Evolutionary conservation across 2,113 vertebrate genomes (phyloP).

Genomic region (Onychostruthus taczanowskii): DNA sequence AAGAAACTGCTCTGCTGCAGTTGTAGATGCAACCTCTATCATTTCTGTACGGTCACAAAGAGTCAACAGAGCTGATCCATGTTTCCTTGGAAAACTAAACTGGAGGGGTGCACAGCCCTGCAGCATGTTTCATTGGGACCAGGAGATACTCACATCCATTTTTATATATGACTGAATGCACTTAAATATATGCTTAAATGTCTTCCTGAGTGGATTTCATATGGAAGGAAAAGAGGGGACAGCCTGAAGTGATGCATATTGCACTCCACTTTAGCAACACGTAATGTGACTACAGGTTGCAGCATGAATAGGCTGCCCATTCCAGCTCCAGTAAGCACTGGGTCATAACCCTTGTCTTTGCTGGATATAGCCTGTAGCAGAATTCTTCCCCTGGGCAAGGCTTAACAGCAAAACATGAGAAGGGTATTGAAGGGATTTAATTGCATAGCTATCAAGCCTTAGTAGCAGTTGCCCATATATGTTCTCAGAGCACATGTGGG

Average conservation of each 20-base stretch:
- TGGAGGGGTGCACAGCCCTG: background rate
- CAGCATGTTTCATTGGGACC: background rate
- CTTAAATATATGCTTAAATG: background rate
- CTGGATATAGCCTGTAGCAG: background rate
- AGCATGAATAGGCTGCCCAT: background rate
- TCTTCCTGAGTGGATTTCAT: background rate
- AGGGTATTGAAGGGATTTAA: background rate
- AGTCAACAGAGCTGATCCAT: background rate
- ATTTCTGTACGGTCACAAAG: background rate
- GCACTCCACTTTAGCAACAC: background rate
- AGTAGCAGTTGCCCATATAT: background rate
- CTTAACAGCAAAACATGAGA: conserved; percentile 16
- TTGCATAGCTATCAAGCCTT: background rate
- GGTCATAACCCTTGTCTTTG: background rate
- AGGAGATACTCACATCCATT: background rate
- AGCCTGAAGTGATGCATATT: background rate
- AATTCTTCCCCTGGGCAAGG: background rate
- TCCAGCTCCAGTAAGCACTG: background rate
- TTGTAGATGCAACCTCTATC: background rate
- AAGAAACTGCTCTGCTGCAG: background rate
- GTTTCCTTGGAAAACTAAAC: background rate
- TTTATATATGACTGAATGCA: background rate
- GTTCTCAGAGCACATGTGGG: background rate
- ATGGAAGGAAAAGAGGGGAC: background rate
- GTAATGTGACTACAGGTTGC: rapidly evolving